Evolutionary conservation across 1,140 invertebrate species (phyloP).

Genomic region (Eupristina koningsbergeri): DNA sequence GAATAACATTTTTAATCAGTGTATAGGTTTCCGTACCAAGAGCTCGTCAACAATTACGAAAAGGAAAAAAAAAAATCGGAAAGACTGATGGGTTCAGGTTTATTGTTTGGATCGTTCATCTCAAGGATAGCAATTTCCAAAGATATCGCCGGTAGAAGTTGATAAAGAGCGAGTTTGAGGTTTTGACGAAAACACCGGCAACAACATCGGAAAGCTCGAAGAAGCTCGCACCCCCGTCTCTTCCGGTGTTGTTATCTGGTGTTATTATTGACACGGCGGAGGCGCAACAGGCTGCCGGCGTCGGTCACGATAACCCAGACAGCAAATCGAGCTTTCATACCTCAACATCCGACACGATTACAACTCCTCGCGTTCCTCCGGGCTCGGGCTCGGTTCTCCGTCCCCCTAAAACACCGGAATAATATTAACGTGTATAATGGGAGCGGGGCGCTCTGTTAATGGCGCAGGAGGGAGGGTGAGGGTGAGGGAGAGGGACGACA

Average conservation of each 20-base stretch:
- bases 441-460: slow-evolving; percentile 42
- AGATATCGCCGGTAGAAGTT: no score
- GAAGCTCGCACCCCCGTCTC: not conserved
- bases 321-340: slow-evolving; percentile 20
- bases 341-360: slow-evolving; percentile 44
- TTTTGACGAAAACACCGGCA: no score
- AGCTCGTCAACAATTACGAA: no score
- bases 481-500: not conserved
- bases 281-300: slow-evolving; percentile 18
- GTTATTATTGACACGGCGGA: slow-evolving; percentile 34
- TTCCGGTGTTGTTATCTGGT: slow-evolving; percentile 31
- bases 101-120: no score
- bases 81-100: no score
- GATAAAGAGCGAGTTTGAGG: no score
- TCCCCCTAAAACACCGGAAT: no score
- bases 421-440: slow-evolving; percentile 32
- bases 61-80: no score
- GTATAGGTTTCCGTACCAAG: no score
- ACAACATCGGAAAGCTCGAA: no score
- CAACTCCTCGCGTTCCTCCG: not conserved
- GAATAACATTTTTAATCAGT: no score
- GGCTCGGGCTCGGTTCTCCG: not conserved
- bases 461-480: slow-evolving; percentile 32
- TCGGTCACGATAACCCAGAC: slow-evolving; percentile 14
- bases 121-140: no score